Evolutionary conservation across 2,113 vertebrate genomes (phyloP).

Genomic region (Rissa tridactyla): DNA sequence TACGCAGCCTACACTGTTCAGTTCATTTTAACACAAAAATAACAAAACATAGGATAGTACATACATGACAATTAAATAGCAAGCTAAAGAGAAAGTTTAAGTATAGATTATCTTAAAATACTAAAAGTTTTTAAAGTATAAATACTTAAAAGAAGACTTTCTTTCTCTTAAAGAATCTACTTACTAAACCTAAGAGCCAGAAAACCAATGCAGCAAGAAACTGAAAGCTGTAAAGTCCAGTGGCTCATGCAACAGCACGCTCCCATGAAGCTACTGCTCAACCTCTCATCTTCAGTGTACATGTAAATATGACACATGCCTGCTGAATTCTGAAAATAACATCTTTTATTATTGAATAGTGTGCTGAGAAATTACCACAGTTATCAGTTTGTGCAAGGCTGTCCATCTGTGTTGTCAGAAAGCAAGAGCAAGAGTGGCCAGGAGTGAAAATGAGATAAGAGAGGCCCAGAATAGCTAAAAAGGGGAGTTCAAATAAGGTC

Average conservation of each 20-base stretch:
- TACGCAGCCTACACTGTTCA: not conserved
- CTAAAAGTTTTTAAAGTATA: not conserved
- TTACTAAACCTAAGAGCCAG: conserved; percentile 25
- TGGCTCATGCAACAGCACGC: not conserved
- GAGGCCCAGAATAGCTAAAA: conserved; percentile 57
- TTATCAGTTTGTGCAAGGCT: conserved; percentile 68
- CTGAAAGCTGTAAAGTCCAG: conserved; percentile 28
- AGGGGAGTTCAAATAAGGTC: conserved; percentile 67
- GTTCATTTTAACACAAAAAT: not conserved
- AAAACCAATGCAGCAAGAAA: conserved; percentile 18
- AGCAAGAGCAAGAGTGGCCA: conserved; percentile 61
- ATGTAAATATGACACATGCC: not conserved
- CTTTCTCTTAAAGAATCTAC: not conserved
- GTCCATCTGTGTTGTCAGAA: conserved; percentile 68
- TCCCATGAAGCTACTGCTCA: not conserved
- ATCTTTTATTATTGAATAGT: conserved; percentile 36
- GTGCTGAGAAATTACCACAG: conserved; percentile 49
- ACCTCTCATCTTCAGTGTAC: not conserved
- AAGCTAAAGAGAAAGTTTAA: not conserved
- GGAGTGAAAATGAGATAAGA: conserved; percentile 67
- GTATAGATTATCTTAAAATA: not conserved
- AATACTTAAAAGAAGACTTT: not conserved
- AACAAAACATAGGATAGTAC: not conserved
- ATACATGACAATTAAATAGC: not conserved
- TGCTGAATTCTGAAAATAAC: conserved; percentile 43